Percentiles rank a stretch among this genome's conserved stretches.
phyloP scores from a whole-genome alignment of 2,888 invertebrate species.

The Chalcis sispes region DNA sequence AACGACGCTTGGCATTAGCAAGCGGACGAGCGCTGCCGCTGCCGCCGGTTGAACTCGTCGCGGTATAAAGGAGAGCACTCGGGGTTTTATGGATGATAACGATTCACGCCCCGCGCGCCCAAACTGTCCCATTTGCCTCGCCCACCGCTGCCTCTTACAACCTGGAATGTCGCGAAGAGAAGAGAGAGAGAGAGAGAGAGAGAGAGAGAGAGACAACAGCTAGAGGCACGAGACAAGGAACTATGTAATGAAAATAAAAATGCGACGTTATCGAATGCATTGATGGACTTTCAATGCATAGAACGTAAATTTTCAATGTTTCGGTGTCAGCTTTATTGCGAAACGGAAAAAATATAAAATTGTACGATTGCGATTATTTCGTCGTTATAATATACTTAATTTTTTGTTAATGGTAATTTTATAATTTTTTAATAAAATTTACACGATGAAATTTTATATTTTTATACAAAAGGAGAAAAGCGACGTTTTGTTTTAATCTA shows the following conservation, averaged over 20 bases:
- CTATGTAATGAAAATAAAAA: neutral
- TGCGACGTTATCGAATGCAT: neutral
- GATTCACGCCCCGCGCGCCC: neutral
- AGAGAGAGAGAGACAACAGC: neutral
- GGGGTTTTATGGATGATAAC: neutral
- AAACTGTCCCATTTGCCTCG: slow-evolving; percentile 19
- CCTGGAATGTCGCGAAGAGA: slow-evolving; percentile 21
- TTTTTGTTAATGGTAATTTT: too few species aligned
- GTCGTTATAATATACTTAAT: too few species aligned
- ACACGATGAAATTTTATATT: too few species aligned
- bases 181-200: neutral
- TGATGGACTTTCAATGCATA: neutral
- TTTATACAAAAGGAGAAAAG: too few species aligned
- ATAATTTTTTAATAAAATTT: too few species aligned
- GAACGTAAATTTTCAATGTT: too few species aligned
- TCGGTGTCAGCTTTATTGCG: too few species aligned
- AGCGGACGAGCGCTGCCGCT: neutral
- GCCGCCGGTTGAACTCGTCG: neutral
- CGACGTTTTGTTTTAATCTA: too few species aligned
- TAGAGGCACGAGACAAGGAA: neutral
- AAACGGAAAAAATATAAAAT: too few species aligned
- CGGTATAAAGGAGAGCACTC: slow-evolving; percentile 45
- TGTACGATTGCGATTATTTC: too few species aligned
- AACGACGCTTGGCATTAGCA: slow-evolving; percentile 50
- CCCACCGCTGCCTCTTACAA: too few species aligned